Base-by-base conservation (phyloP, 2,888 invertebrate genomes). In the Trachelus tabidus region DNA sequence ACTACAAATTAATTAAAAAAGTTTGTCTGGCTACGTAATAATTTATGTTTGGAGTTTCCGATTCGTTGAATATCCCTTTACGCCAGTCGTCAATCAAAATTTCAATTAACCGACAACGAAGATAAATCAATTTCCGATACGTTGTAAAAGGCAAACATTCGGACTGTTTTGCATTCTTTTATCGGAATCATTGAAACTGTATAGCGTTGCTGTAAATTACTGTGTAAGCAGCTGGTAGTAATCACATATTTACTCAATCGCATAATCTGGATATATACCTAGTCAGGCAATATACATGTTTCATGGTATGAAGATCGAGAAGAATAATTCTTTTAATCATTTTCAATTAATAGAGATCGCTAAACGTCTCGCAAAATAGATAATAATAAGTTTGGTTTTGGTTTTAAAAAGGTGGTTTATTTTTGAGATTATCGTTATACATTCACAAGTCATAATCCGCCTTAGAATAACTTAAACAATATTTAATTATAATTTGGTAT, bases 301-400 rank as follows among this genome's bases (percentile, higher is more conserved):
- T 40, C 40, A 6, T 15, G 15, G 6, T 40, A 1, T 40, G 4
- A 40, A 15, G 1, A 40, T 40, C 40, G 4, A 40, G 40, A 40
- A 15, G 0, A 40, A 4, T 15, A 40, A 40, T 15, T 40, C 40
- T 40, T 40, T 56, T 56, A 56, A 23, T 56, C 9, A 56, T 23
- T 23, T 9, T 56, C 0, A 56, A 56, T 23, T 9, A 56, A 23
- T 9, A 9, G 56, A 23, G 15, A 23, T 56, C 56, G 56, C 23
- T 56, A 56, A 56, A 56, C 23, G 23, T 56, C 23, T 56, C 56
- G 9, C 9, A 23, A 56, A 23, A 23, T 1, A 0, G 6, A 15
- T 1, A 40, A 6, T 15, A 56, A 23, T 0, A 56, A 56, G 95
- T 96, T 33, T 33, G 11, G 11, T 35, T 35, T 35, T 35, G 35